Evolutionary conservation across 2,113 vertebrate species (phyloP).

Genomic region (Edolisoma coerulescens): DNA sequence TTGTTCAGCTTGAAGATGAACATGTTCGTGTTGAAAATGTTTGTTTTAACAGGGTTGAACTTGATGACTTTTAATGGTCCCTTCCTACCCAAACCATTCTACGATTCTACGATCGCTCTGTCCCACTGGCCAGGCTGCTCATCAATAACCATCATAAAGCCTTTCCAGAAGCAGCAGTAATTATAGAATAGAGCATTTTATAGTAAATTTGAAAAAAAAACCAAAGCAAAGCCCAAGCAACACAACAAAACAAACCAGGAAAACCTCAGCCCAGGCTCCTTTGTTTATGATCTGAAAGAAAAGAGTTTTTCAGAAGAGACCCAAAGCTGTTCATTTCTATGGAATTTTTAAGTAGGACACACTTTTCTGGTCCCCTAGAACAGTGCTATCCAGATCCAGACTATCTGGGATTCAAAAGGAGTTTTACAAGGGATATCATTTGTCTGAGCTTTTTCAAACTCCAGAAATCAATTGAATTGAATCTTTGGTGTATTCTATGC

Average conservation of each 20-base stretch:
- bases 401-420: neutral
- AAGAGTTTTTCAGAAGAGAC: neutral
- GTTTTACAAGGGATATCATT: neutral
- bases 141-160: neutral
- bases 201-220: neutral
- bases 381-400: neutral
- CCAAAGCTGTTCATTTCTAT: neutral
- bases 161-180: neutral
- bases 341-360: neutral
- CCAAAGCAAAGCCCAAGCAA: neutral
- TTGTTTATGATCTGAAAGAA: neutral
- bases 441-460: neutral
- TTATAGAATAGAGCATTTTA: neutral
- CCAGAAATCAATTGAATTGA: neutral
- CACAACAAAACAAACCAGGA: neutral
- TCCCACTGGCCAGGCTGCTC: neutral
- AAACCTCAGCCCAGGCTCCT: neutral
- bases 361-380: neutral
- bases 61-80: too few species aligned
- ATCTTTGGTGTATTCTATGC: neutral
- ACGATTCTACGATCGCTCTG: fast-evolving
- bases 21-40: neutral
- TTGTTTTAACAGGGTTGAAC: neutral
- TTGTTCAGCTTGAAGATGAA: neutral
- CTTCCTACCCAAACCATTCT: neutral